Base-by-base conservation (phyloP, 1,140 invertebrate genomes). In the Danaus melanippus region DNA sequence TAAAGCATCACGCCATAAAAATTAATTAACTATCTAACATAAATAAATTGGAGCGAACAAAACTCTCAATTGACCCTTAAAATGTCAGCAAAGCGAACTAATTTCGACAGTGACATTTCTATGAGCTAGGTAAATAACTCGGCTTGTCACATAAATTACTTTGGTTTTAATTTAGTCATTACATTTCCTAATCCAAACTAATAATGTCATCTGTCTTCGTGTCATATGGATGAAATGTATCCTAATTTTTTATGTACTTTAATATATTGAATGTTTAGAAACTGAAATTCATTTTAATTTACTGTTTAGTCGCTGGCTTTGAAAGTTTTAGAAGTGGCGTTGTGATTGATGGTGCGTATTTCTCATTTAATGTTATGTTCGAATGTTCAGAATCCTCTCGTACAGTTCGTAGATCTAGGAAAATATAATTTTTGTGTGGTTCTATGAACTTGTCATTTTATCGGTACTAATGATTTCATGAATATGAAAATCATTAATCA, bases 181-280 rank as follows among this genome's bases (percentile, higher is more conserved):
- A 54, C 57, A 32, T 32, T 54, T 59, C 57, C 57, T 40, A 47
- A 52, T 50, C 45, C 47, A 12, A 59, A 54, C 51, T 54, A 59
- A 59, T 59, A 54, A 59, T 42, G 50, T 43, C 32, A 48, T 49
- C 52, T 50, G 52, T 59, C 57, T 43, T 42, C 12, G 39, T 49
- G 52, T 59, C 57, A 50, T 10, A 9, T 44, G 42, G 32, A 12
- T 46, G 50, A 48, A 49, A 53, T 56, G 49, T 42, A 39, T 51
- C 32, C n/a, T 51, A 49, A 53, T 32, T 45, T 50, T 59, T 40
- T 50, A 53, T 59, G 21, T 50, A 21, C 54, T 43, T 43, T 12
- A 42, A 42, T 15, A 21, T 42, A 51, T 10, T 41, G 11, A 50
- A 11, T 10, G 21, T 12, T 11, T 9, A 39, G 21, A 39, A 39